phyloP scores from a whole-genome alignment of 2,888 invertebrate species.

The Thalpophila matura region DNA sequence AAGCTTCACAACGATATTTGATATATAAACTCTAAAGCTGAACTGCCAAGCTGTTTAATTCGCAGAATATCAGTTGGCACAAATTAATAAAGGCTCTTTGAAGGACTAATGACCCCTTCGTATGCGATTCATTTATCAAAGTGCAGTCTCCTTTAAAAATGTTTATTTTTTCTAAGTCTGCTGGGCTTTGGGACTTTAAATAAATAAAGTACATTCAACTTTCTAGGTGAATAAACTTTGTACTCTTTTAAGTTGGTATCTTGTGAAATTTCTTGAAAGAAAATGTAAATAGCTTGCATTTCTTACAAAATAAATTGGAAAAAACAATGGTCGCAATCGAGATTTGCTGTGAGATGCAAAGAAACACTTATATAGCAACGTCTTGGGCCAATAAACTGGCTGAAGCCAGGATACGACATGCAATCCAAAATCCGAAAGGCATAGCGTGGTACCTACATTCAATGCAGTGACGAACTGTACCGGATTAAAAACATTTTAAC shows the following conservation, averaged over 20 bases:
- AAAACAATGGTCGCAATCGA: constrained; percentile 12
- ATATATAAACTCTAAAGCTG: neutral
- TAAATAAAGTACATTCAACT: constrained; percentile 50
- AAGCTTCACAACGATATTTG: neutral
- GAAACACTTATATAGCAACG: neutral
- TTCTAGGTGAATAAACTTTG: constrained; percentile 36
- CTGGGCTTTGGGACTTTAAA: constrained; percentile 21
- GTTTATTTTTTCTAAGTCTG: constrained; percentile 29
- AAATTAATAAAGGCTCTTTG: constrained; percentile 29
- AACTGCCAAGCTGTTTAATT: neutral
- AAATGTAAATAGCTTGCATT: constrained; percentile 21
- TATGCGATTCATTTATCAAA: constrained; percentile 14
- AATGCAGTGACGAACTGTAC: too few relatives aligned
- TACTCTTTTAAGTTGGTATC: constrained; percentile 6
- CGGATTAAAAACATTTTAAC: too few relatives aligned
- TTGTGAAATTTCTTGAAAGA: constrained; percentile 4
- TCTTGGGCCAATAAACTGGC: neutral
- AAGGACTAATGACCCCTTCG: constrained; percentile 13
- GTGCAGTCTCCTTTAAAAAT: constrained; percentile 33
- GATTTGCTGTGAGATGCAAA: constrained; percentile 7
- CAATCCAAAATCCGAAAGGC: constrained; percentile 1
- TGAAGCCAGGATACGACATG: neutral
- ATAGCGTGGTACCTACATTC: too few relatives aligned
- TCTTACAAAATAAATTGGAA: constrained; percentile 30
- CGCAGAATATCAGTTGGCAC: neutral